Conservation (phyloP, 2,888 invertebrate genomes). For the Coelogynopora nodosa region DNA sequence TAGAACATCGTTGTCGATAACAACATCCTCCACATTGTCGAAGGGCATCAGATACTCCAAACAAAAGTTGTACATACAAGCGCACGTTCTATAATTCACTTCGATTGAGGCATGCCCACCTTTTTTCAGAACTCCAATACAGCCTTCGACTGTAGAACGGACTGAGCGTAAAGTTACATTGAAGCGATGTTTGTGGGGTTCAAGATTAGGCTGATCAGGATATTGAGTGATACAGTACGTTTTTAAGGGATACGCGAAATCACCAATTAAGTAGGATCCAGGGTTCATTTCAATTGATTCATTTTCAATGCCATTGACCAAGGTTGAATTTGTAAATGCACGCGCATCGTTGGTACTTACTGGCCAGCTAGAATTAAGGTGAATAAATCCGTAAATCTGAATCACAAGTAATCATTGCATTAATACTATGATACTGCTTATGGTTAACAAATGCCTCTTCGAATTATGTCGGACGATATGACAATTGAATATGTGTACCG, state of each 20-base stretch:
- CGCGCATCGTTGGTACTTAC: neutral
- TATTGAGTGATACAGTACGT: neutral
- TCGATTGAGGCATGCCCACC: too few relatives aligned
- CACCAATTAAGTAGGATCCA: neutral
- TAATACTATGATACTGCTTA: too few relatives aligned
- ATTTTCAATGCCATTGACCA: neutral
- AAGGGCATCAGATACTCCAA: too few relatives aligned
- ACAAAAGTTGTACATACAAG: too few relatives aligned
- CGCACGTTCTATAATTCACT: too few relatives aligned
- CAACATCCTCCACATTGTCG: too few relatives aligned
- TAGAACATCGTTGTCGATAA: too few relatives aligned
- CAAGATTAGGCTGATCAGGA: neutral
- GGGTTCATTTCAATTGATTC: neutral
- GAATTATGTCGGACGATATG: too few relatives aligned
- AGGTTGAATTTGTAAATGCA: neutral
- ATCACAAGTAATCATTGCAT: too few relatives aligned
- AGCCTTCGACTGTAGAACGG: neutral
- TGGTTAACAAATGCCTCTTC: too few relatives aligned
- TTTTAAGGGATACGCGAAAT: neutral
- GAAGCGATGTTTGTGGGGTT: neutral
- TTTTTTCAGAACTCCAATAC: conserved; percentile 21
- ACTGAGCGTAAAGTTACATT: neutral
- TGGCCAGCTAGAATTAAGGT: neutral
- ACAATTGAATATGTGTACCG: too few relatives aligned
- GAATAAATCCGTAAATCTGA: too few relatives aligned